Evolutionary conservation across 2,113 vertebrate genomes (phyloP).

Genomic region (Ivindomyrus marchei): DNA sequence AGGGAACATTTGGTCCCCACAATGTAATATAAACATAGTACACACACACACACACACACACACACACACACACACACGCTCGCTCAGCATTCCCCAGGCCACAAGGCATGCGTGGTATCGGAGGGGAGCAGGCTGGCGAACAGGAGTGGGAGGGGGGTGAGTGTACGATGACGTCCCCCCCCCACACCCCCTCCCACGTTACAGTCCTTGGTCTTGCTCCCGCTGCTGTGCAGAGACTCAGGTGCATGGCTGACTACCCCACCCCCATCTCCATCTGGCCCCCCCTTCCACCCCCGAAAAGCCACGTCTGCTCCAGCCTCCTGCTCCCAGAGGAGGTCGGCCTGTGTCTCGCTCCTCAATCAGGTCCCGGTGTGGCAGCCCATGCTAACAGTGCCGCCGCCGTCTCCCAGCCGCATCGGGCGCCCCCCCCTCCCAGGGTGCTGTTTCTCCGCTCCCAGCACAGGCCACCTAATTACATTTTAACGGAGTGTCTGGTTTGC

Average conservation of each 20-base stretch:
- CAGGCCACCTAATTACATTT: constrained; percentile 21
- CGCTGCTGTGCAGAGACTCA: not conserved
- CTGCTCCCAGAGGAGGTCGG: not conserved
- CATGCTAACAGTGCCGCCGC: not conserved
- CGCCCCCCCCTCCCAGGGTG: not conserved
- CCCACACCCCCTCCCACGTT: not conserved
- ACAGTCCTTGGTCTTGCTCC: not conserved
- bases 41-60: too few species aligned
- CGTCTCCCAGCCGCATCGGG: not conserved
- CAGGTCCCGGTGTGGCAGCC: not conserved
- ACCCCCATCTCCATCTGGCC: not conserved
- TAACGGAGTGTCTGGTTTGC: constrained; percentile 12
- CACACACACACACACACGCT: not conserved
- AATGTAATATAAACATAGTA: not conserved
- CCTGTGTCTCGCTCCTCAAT: not conserved
- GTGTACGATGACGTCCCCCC: not conserved
- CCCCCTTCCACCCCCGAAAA: not conserved
- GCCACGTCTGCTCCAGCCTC: not conserved
- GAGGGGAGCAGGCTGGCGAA: not conserved
- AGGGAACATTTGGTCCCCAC: too few species aligned
- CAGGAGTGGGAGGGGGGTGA: not conserved
- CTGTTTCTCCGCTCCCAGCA: not conserved
- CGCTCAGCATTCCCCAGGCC: not conserved
- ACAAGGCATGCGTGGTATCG: not conserved
- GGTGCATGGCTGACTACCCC: not conserved